Evolutionary conservation across 2,888 invertebrate genomes (phyloP).

Genomic region (Andrena trimmerana): DNA sequence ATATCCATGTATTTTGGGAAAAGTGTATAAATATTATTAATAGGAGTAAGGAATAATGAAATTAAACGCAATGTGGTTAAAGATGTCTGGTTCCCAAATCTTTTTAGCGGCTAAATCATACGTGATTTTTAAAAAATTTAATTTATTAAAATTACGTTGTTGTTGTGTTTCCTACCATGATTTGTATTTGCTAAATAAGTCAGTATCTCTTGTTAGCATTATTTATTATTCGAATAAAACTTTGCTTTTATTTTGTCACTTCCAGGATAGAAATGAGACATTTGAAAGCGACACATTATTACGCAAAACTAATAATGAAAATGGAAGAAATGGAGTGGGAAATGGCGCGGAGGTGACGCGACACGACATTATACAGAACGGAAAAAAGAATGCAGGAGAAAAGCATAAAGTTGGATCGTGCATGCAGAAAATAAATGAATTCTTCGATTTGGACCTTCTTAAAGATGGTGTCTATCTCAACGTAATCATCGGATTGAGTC

Average conservation of each 20-base stretch:
- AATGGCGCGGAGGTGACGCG: not conserved
- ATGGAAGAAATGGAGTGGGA: not conserved
- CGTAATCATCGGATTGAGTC: slow-evolving; percentile 82
- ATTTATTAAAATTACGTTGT: too few species aligned
- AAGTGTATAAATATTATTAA: too few species aligned
- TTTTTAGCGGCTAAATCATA: too few species aligned
- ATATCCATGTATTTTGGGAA: too few species aligned
- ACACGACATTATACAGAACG: not conserved
- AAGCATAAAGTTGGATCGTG: slow-evolving; percentile 1
- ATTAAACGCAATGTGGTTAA: too few species aligned
- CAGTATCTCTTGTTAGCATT: too few species aligned
- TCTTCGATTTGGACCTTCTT: slow-evolving; percentile 76
- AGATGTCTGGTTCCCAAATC: too few species aligned
- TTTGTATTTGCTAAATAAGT: too few species aligned
- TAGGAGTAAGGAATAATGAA: too few species aligned
- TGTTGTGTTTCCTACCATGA: too few species aligned
- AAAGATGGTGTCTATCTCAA: slow-evolving; percentile 74
- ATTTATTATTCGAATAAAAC: too few species aligned
- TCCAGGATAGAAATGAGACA: not conserved
- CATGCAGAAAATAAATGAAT: slow-evolving; percentile 42
- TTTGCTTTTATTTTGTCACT: not conserved
- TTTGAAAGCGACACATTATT: slow-evolving; percentile 41
- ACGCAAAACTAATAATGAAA: slow-evolving; percentile 9
- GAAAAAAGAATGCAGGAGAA: not conserved
- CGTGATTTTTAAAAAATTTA: too few species aligned